A percentile compares a stretch with the other conserved stretches of the same genome.
phyloP scores from a whole-genome alignment of 92 coral and sea anemone genomes.

The Hydrozoanthus gracilis region DNA sequence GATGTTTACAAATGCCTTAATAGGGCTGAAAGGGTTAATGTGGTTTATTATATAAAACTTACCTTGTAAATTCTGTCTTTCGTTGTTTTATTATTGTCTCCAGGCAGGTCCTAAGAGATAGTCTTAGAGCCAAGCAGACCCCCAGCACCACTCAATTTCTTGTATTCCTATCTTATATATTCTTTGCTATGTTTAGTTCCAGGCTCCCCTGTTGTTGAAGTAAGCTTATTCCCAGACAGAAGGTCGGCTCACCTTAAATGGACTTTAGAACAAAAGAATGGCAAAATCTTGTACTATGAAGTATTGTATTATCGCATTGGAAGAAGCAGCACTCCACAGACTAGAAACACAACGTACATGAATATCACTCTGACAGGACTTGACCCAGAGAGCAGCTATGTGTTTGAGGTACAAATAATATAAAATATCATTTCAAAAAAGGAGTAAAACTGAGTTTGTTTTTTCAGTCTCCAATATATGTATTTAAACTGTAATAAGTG shows the following conservation, averaged over 20 bases:
- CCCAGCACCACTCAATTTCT: no score
- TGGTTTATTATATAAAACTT: no score
- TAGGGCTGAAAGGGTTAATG: no score
- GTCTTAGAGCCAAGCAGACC: no score
- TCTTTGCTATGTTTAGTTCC: constrained; percentile 19
- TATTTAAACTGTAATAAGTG: no score
- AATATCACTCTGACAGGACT: constrained; percentile 36
- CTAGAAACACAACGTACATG: constrained; percentile 36
- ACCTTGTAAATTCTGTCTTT: no score
- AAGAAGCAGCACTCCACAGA: neutral
- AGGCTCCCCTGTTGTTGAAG: constrained; percentile 4
- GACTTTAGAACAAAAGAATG: constrained; percentile 26
- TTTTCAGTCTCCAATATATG: no score
- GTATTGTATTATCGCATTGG: constrained; percentile 12
- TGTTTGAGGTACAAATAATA: constrained; percentile 9
- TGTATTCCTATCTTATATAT: neutral
- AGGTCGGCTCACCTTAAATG: constrained; percentile 19
- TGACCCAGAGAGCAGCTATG: constrained; percentile 36
- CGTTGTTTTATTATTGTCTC: no score
- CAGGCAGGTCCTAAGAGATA: no score
- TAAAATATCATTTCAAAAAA: neutral
- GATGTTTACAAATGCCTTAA: no score
- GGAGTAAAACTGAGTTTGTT: no score
- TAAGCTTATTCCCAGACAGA: neutral
- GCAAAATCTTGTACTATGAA: constrained; percentile 27